Evolutionary conservation across 2,888 invertebrate species (phyloP).

Genomic region (Hylaea fasciaria): DNA sequence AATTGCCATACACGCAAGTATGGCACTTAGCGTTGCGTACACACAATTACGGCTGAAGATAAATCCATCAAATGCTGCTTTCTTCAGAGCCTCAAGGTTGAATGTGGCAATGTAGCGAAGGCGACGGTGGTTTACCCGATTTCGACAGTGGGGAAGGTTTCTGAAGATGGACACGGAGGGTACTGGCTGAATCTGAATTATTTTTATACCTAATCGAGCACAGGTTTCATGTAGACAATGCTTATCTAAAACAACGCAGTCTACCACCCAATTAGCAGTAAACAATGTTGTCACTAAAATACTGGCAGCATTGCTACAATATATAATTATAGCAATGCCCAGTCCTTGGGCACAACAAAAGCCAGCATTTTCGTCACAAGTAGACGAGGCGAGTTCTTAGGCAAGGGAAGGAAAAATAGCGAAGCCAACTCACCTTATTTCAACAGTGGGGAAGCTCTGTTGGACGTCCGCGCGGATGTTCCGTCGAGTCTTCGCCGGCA

Average conservation of each 20-base stretch:
- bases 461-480: constrained; percentile 79
- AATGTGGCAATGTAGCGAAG: constrained; percentile 22
- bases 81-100: constrained; percentile 35
- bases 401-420: not conserved
- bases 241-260: no score
- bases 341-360: no score
- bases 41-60: constrained; percentile 37
- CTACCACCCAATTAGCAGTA: no score
- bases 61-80: constrained; percentile 37
- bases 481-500: constrained; percentile 85
- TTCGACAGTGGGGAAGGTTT: constrained; percentile 35
- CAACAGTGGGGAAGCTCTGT: constrained; percentile 52
- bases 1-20: constrained; percentile 28
- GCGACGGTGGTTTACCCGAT: constrained; percentile 32
- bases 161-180: constrained; percentile 10
- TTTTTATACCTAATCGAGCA: no score
- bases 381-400: no score
- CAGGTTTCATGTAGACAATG: no score
- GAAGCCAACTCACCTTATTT: constrained; percentile 36
- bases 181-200: constrained; percentile 1
- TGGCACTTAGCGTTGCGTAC: constrained; percentile 37
- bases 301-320: no score
- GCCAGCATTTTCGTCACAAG: no score
- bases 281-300: no score
- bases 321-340: no score